Percentiles rank a stretch among this genome's conserved stretches.
These are phyloP conservation scores for Phylloscopus whistleri DNA, from an alignment of 2,113 vertebrate genomes.

Conservation along the genomic window DNA sequence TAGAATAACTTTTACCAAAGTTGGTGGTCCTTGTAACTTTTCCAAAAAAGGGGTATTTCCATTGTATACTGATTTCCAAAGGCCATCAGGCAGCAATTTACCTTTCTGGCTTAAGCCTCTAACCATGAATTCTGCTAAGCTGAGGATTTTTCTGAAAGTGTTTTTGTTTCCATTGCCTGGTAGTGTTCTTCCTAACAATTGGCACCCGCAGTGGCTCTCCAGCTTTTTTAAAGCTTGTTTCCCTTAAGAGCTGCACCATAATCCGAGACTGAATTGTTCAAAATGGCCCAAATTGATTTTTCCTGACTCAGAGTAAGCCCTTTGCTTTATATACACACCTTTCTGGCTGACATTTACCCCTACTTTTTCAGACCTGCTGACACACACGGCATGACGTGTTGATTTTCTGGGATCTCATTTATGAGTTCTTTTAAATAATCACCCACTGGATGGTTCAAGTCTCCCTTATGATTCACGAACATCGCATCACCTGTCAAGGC, in stretches of 20 bases:
- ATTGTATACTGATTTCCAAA: background rate
- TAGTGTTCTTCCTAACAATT: background rate
- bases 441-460: background rate
- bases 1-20: background rate
- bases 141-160: background rate
- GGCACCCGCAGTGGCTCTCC: background rate
- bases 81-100: background rate
- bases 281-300: background rate
- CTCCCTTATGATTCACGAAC: background rate
- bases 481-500: background rate
- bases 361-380: background rate
- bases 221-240: background rate
- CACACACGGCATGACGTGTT: background rate
- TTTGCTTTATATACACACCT: background rate
- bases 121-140: background rate
- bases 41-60: background rate
- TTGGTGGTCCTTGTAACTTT: background rate
- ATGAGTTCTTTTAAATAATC: constrained; percentile 1
- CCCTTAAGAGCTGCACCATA: background rate
- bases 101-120: background rate
- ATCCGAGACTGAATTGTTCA: background rate
- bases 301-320: background rate
- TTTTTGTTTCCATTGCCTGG: background rate
- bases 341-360: constrained; percentile 9
- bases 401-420: background rate